phyloP scores from a whole-genome alignment of 2,113 vertebrate genomes.

The Istiophorus platypterus region DNA sequence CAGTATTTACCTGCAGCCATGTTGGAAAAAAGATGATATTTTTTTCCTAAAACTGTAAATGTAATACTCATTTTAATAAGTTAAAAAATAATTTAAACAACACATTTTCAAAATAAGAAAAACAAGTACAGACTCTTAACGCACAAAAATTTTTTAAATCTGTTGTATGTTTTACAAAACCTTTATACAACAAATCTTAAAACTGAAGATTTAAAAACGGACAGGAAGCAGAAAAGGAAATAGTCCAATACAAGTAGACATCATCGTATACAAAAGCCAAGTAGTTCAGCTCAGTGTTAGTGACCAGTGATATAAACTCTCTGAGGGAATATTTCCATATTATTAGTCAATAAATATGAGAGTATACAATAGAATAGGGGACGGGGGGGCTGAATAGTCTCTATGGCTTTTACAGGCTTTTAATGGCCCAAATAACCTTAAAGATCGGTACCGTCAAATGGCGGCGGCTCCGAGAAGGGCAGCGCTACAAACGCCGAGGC shows the following conservation, averaged over 20 bases:
- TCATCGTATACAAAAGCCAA: slow-evolving; percentile 81
- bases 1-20: slow-evolving; percentile 68
- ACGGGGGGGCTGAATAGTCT: slow-evolving; percentile 61
- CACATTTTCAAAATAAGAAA: slow-evolving; percentile 71
- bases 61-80: slow-evolving; percentile 80
- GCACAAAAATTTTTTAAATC: slow-evolving; percentile 60
- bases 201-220: slow-evolving; percentile 57
- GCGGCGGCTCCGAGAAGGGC: too few species aligned
- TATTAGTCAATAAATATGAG: slow-evolving; percentile 81
- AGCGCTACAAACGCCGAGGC: slow-evolving; percentile 9
- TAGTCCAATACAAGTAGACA: slow-evolving; percentile 73
- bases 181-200: slow-evolving; percentile 69
- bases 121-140: slow-evolving; percentile 57
- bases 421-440: slow-evolving; percentile 62
- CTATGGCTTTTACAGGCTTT: slow-evolving; percentile 78
- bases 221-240: slow-evolving; percentile 69
- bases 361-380: slow-evolving; percentile 71
- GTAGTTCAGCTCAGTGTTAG: slow-evolving; percentile 80
- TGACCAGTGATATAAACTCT: slow-evolving; percentile 83
- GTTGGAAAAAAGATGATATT: slow-evolving; percentile 46
- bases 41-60: slow-evolving; percentile 58
- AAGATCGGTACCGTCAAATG: slow-evolving; percentile 13
- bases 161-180: slow-evolving; percentile 57
- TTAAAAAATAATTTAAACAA: slow-evolving; percentile 83
- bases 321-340: slow-evolving; percentile 76